These are phyloP conservation scores for Ptilodon capucinus DNA, from an alignment of 2,888 invertebrate genomes.

Conservation along the genomic window DNA sequence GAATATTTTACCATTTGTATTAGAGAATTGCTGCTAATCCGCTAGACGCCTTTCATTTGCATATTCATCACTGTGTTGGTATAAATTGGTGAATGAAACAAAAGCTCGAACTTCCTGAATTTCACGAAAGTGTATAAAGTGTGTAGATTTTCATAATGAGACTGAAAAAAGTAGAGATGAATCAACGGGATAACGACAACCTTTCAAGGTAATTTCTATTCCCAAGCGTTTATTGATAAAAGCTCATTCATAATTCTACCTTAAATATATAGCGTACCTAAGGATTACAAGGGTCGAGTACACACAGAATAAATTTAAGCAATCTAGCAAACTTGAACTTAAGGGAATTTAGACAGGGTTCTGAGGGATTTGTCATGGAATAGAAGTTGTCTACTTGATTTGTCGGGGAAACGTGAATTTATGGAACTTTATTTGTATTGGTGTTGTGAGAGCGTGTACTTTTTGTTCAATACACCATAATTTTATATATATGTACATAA, in stretches of 20 bases:
- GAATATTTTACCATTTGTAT: slow-evolving; percentile 27
- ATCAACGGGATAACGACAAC: neutral
- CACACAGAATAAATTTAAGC: slow-evolving; percentile 29
- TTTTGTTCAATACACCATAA: too few relatives aligned
- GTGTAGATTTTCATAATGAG: slow-evolving; percentile 21
- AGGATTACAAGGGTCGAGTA: slow-evolving; percentile 18
- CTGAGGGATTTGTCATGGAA: slow-evolving; percentile 18
- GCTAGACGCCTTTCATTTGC: slow-evolving; percentile 38
- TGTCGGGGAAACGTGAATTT: neutral
- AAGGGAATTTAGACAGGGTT: slow-evolving; percentile 18
- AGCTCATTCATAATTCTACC: slow-evolving; percentile 17
- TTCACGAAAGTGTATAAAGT: slow-evolving; percentile 16
- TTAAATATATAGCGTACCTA: slow-evolving; percentile 17
- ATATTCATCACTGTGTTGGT: slow-evolving; percentile 42
- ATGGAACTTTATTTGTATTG: too few relatives aligned
- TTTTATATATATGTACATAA: too few relatives aligned
- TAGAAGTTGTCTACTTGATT: slow-evolving; percentile 5
- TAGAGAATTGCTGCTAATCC: slow-evolving; percentile 30
- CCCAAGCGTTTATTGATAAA: slow-evolving; percentile 12
- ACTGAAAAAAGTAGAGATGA: slow-evolving; percentile 1
- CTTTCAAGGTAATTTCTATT: neutral
- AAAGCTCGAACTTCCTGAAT: slow-evolving; percentile 21
- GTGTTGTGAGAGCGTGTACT: too few relatives aligned
- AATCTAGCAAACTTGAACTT: slow-evolving; percentile 22
- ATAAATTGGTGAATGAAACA: slow-evolving; percentile 40